Evolutionary conservation across 2,113 vertebrate genomes (phyloP).

Genomic region (Oriolus oriolus): DNA sequence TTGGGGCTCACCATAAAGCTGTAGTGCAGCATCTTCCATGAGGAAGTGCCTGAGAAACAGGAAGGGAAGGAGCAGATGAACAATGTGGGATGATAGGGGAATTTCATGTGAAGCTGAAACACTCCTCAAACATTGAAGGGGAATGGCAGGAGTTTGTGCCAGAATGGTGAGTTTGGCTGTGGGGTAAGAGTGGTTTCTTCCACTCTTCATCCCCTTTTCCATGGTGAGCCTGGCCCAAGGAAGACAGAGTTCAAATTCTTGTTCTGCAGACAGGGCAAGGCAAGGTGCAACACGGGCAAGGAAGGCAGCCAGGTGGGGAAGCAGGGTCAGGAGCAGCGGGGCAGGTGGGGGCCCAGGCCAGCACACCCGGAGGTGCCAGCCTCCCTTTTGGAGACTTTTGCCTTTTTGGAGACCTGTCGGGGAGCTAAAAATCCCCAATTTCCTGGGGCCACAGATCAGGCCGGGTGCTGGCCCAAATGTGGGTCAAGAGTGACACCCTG

Average conservation of each 20-base stretch:
- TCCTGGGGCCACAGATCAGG: not conserved
- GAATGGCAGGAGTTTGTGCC: not conserved
- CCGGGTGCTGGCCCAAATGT: slow-evolving; percentile 16
- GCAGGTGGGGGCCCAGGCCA: not conserved
- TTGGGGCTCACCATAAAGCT: not conserved
- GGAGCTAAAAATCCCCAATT: not conserved
- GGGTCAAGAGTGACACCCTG: slow-evolving; percentile 79
- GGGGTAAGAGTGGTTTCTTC: not conserved
- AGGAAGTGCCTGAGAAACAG: not conserved
- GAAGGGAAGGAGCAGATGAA: not conserved
- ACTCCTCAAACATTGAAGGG: not conserved
- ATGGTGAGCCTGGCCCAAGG: not conserved
- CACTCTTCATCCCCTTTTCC: not conserved
- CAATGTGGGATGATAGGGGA: not conserved
- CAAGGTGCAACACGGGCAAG: accelerated
- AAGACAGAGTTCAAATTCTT: accelerated
- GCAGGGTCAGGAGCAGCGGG: not conserved
- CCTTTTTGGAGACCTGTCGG: not conserved
- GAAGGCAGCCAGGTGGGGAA: not conserved
- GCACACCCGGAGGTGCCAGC: not conserved
- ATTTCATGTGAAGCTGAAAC: not conserved
- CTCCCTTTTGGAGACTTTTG: not conserved
- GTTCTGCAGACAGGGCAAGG: no score
- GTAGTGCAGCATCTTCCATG: not conserved
- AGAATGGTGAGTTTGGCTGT: not conserved